Base-by-base conservation (phyloP, 2,888 invertebrate genomes). In the Epirrita christyi region DNA sequence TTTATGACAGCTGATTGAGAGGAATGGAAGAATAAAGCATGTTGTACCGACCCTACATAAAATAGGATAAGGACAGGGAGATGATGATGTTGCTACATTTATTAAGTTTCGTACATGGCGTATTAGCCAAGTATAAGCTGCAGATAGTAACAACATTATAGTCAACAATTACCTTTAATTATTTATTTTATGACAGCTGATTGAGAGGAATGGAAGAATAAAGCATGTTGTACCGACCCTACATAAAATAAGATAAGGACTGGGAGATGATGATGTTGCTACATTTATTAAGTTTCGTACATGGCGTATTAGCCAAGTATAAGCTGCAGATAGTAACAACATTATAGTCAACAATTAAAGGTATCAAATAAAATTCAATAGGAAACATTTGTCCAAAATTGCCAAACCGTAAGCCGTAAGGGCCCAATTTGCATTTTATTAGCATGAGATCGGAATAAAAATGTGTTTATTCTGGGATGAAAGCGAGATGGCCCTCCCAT, bases 381-480 rank as follows among this genome's bases (percentile, higher is more conserved):
- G 85, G 82, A 78, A 81, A 81, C 86, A 87, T 87, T 88, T 86
- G 88, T 87, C 76, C 77, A 79, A 81, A 86, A 87, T 86, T 84
- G 84, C 86, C 75, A 82, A 84, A 79, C 85, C 83, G 80, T 85
- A 83, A 88, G 81, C 87, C 81, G 78, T 84, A 86, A 86, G 81
- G 85, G 81, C 74, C 80, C 76, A 81, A 87, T 88, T 88, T 88
- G 77, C 88, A 88, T 88, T 87, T 88, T 88, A 88, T 88, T 87
- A 86, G 87, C 86, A 81, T 86, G 84, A 80, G 83, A 81, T 81
- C 74, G 75, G 85, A 86, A 86, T 87, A 88, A 88, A 88, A 88
- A 86, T 86, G 87, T 88, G 88, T 88, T 88, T 88, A 88, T 87
- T 83, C 72, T 85, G 81, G 49, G 81, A 81, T 81, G 85, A 80